These are phyloP conservation scores for Uloborus plumipes DNA, from an alignment of 2,888 invertebrate species.

Conservation along the genomic window DNA sequence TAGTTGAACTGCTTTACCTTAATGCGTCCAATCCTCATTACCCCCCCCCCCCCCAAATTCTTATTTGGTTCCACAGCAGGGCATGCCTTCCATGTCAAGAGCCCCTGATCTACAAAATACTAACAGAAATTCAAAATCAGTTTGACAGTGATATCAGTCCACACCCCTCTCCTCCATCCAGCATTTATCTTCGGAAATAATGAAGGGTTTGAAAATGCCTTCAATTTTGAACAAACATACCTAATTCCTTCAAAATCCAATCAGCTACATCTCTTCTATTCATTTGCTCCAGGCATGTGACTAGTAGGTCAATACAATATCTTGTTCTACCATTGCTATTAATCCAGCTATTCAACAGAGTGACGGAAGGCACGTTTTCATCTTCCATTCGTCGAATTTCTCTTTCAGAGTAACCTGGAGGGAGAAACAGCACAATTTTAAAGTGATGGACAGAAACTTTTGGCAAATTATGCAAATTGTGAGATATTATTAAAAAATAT, in stretches of 20 bases:
- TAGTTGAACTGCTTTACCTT: too few species aligned
- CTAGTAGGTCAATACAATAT: constrained; percentile 72
- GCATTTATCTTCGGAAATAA: not conserved
- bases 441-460: too few species aligned
- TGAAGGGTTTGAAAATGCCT: not conserved
- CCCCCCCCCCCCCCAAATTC: too few species aligned
- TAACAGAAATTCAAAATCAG: too few species aligned
- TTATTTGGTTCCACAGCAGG: too few species aligned
- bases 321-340: constrained; percentile 72
- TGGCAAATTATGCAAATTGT: too few species aligned
- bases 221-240: constrained; percentile 1
- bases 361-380: constrained; percentile 71
- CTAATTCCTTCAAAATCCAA: constrained; percentile 63
- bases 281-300: constrained; percentile 71
- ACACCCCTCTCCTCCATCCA: too few species aligned
- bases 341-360: constrained; percentile 72
- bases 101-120: too few species aligned
- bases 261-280: constrained; percentile 66
- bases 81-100: too few species aligned
- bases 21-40: too few species aligned
- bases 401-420: constrained; percentile 71
- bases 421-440: not conserved
- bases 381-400: constrained; percentile 71
- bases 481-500: not conserved
- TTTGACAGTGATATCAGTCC: too few species aligned